Base-by-base conservation (phyloP, 2,113 vertebrate genomes). In the Aphelocoma coerulescens region DNA sequence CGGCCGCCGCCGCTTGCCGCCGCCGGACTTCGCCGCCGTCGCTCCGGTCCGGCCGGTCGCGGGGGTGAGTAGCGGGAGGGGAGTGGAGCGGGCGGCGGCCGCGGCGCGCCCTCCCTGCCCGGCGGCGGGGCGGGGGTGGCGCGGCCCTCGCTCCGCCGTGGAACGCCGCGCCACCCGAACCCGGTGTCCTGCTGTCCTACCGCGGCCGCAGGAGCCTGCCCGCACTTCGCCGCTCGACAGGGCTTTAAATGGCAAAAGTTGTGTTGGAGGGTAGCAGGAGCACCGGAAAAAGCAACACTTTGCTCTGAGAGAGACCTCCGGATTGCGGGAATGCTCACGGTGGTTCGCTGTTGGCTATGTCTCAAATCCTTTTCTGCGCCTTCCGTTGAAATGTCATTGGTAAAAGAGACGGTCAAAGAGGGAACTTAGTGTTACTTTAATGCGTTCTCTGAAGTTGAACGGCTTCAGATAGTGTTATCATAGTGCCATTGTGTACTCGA, bases 21-120 rank as follows among this genome's bases (percentile, higher is more conserved):
- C 78, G 61, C 97, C 97, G 32, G 89, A 96, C 91, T 98, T 98
- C 86, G 39, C 69, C 23, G 81, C 89, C 51, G 78, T 94, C n/a
- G 54, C 85, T 52, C 58, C 69, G 33, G 78, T 35, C n/a, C 75
- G 91, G 85, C 79, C 26, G 51, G 63, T 57, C 26, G 46, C 28
- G 27, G 92, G 73, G 94, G 94, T 92, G 85, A 95, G 71, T 77
- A 59, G 52, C 54, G 33, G 72, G n/a, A 41, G 43, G 16, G 62
- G 48, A 69, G 63, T 16, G 46, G 54, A 30, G 37, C 62, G 51
- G 82, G 67, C 35, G 59, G 66, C 6, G 35, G 28, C 57, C 4
- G 77, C 43, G 51, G 63, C 5, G 63, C 30, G n/a, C 48, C 44
- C 16, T 68, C 46, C 41, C 48, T 44, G 65, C 37, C 23, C 9